Percentiles rank a stretch among this genome's conserved stretches.
Conservation (phyloP, 2,888 invertebrate genomes). For the Stegana nigrithorax region DNA sequence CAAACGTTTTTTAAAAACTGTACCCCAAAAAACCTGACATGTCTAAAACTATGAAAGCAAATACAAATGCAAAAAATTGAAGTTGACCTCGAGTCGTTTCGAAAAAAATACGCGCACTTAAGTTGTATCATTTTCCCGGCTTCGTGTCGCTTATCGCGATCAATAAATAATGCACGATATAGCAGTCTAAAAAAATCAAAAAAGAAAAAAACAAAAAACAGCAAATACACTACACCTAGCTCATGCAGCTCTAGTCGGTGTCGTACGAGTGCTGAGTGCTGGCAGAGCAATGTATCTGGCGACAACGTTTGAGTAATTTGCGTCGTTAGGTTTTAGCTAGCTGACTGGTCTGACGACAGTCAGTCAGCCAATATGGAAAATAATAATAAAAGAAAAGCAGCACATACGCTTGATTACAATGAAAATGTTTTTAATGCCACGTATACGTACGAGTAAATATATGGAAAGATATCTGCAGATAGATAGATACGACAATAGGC, state of each 20-base stretch:
- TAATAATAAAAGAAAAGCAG: slow-evolving; percentile 58
- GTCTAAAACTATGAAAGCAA: no score
- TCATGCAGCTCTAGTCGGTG: no score
- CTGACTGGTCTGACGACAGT: no score
- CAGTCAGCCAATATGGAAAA: slow-evolving; percentile 42
- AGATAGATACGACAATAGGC: slow-evolving; percentile 11
- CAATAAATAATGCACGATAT: slow-evolving; percentile 66
- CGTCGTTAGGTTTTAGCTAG: slow-evolving; percentile 53
- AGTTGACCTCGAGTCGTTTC: slow-evolving; percentile 25
- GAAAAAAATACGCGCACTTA: slow-evolving; percentile 18
- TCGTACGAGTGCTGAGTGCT: neutral
- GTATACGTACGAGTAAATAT: slow-evolving; percentile 33
- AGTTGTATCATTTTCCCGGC: slow-evolving; percentile 39
- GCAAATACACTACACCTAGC: no score
- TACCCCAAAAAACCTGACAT: no score
- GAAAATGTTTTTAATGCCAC: slow-evolving; percentile 36
- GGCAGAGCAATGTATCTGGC: slow-evolving; percentile 47
- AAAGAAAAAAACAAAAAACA: slow-evolving; percentile 24
- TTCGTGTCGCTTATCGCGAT: slow-evolving; percentile 68
- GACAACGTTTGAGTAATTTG: slow-evolving; percentile 65
- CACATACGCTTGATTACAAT: slow-evolving; percentile 57
- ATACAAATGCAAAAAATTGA: no score
- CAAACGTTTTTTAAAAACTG: slow-evolving; percentile 27
- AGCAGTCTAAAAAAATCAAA: slow-evolving; percentile 21
- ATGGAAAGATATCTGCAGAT: slow-evolving; percentile 15